Base-by-base conservation (phyloP, 2,888 invertebrate species). In the Chironomus tentans region DNA sequence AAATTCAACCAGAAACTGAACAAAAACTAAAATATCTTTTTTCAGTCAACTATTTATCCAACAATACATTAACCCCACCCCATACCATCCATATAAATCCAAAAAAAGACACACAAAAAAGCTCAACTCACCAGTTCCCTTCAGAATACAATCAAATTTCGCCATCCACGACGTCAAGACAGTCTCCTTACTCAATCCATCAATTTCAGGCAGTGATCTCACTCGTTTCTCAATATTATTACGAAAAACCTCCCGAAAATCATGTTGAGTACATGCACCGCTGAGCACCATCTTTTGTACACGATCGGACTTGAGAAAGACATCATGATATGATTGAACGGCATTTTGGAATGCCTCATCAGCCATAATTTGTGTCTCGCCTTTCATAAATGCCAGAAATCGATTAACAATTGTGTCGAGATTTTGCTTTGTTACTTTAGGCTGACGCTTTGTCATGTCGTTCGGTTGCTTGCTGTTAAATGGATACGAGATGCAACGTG, bases 401-500 rank as follows among this genome's bases (percentile, higher is more conserved):
- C 97, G 88, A 80, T 93, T 93, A 82, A 93, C 93, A 81, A 97
- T 94, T 62, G 94, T 92, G 84, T 97, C 97, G 79, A 98, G 86
- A 85, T 98, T 98, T 83, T 96, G 95, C 82, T 96, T 95, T 76
- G 94, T 95, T 75, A 99, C 92, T 87, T 99, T 99, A 76, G 94
- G 92, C 83, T 97, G 97, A 78, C 98, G 87, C 81, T 94, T 88
- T 2, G 96, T 96, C 97, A 98, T 96, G 83, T 99, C 99, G 6
- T 97, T 97, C 0, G 97, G 97, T 83, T 98, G 98, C 85, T 99
- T 99, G 12, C 98, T 97, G 85, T 98, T 99, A 87, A 99, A 99
- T 6, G 98, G 98, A 86, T 99, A 98, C 6, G 99, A 96, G 81
- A 98, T 91, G 85, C 98, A 97, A 82, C 98, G 88, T 79, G 98